phyloP scores from a whole-genome alignment of 2,113 vertebrate genomes.

The Polyodon spathula region DNA sequence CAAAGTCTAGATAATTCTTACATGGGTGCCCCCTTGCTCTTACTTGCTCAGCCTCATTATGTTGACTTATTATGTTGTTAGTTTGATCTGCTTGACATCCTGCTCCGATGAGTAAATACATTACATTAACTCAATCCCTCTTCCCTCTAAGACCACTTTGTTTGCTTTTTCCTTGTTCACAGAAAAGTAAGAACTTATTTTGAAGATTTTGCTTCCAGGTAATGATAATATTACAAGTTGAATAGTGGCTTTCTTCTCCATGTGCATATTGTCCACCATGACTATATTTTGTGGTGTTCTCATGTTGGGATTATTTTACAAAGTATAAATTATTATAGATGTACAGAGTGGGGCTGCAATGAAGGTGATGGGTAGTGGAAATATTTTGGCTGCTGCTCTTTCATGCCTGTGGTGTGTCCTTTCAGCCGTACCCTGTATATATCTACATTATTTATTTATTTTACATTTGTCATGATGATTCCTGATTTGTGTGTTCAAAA shows the following conservation, averaged over 20 bases:
- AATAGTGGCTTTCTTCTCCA: constrained; percentile 22
- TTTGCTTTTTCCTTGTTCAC: constrained; percentile 34
- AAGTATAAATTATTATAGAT: no score
- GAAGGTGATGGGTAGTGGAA: no score
- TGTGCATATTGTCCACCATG: constrained; percentile 32
- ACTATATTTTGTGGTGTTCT: constrained; percentile 34
- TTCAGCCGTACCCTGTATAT: no score
- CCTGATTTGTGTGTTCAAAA: constrained; percentile 32
- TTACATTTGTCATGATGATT: neutral
- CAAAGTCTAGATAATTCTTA: no score
- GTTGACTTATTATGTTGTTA: neutral
- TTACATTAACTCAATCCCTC: constrained; percentile 17
- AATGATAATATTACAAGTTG: constrained; percentile 24
- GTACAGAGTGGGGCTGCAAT: no score
- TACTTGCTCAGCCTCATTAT: no score
- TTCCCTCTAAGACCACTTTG: neutral
- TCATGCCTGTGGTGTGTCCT: no score
- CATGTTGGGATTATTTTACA: neutral
- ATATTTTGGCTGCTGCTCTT: no score
- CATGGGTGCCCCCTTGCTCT: no score
- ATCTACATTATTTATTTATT: no score
- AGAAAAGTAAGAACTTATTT: constrained; percentile 66
- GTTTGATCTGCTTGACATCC: constrained; percentile 19
- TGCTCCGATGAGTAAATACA: constrained; percentile 6
- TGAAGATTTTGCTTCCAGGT: constrained; percentile 51